Conservation (phyloP, 2,888 invertebrate species). For the Microchrysa polita region DNA sequence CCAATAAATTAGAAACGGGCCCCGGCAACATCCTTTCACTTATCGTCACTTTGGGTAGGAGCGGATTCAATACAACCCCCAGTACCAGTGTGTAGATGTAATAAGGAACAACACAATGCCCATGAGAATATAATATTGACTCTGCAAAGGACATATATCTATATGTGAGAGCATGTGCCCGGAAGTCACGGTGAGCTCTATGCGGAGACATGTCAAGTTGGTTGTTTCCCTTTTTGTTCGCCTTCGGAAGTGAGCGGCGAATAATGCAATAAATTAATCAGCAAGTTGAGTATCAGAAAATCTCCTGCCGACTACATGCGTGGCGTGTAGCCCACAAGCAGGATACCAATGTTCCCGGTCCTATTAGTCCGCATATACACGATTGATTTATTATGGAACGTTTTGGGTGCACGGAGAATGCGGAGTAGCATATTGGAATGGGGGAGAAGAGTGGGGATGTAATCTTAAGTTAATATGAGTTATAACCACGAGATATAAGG, state of each 20-base stretch:
- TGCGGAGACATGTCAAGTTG: slow-evolving; percentile 20
- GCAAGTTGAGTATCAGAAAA: slow-evolving; percentile 46
- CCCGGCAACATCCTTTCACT: slow-evolving; percentile 33
- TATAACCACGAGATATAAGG: too few relatives aligned
- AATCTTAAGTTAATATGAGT: background rate
- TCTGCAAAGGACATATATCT: background rate
- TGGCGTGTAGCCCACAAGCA: slow-evolving; percentile 45
- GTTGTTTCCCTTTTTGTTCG: slow-evolving; percentile 47
- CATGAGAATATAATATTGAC: background rate
- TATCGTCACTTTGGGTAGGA: too few relatives aligned
- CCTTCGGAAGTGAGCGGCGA: slow-evolving; percentile 48
- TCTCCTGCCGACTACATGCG: slow-evolving; percentile 47
- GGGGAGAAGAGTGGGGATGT: background rate
- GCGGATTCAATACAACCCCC: too few relatives aligned
- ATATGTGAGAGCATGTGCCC: background rate
- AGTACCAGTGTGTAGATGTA: too few relatives aligned
- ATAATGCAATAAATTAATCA: slow-evolving; percentile 51
- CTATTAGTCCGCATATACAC: slow-evolving; percentile 48
- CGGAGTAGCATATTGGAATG: background rate
- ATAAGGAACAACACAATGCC: background rate
- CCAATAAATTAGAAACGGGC: slow-evolving; percentile 45
- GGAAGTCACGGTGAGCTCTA: background rate
- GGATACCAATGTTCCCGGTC: slow-evolving; percentile 48
- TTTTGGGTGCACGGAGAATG: slow-evolving; percentile 37
- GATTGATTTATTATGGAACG: slow-evolving; percentile 48